A percentile compares a stretch with the other conserved stretches of the same genome.
phyloP scores from a whole-genome alignment of 2,888 invertebrate species.

The Conus canariensis region DNA sequence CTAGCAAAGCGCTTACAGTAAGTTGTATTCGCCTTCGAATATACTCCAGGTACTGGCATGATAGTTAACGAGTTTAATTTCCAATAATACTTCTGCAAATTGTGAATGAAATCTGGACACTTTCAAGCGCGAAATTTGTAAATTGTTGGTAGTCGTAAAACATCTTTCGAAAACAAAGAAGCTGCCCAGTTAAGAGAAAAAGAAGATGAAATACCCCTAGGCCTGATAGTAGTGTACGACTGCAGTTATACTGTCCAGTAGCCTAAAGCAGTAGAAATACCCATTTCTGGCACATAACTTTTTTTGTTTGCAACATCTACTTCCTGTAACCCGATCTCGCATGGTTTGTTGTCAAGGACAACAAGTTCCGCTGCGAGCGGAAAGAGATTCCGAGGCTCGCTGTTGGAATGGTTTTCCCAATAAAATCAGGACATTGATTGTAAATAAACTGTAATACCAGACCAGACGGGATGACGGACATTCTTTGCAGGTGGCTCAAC shows the following conservation, averaged over 20 bases:
- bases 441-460: too few species aligned
- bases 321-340: neutral
- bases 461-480: slow-evolving; percentile 75
- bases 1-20: too few species aligned
- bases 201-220: too few species aligned
- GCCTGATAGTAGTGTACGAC: too few species aligned
- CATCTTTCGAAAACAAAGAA: neutral
- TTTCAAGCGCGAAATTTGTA: neutral
- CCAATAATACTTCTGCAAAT: too few species aligned
- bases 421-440: neutral
- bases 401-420: neutral
- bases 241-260: too few species aligned
- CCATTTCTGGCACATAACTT: neutral
- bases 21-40: too few species aligned
- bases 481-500: slow-evolving; percentile 78
- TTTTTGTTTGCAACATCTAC: neutral
- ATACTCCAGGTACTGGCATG: too few species aligned
- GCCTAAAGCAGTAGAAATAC: too few species aligned
- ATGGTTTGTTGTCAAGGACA: slow-evolving; percentile 34
- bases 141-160: neutral
- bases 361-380: slow-evolving; percentile 28
- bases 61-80: too few species aligned
- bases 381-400: neutral
- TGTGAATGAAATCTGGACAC: too few species aligned
- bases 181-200: too few species aligned